Conservation (phyloP, 2,888 invertebrate species). For the Thalpophila matura region DNA sequence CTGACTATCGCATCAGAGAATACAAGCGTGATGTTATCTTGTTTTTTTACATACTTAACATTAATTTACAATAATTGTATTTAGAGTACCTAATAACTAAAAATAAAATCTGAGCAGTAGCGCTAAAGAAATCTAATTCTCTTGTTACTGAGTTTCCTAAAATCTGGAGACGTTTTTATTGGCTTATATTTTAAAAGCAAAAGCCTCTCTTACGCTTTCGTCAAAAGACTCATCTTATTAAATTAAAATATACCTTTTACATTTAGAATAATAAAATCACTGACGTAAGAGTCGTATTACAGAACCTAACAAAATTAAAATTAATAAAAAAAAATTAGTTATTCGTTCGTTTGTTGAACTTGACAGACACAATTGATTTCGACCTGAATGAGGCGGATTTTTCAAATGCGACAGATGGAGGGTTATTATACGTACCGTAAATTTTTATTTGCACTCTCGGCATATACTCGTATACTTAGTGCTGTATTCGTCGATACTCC, state of each 20-base stretch:
- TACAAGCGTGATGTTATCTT: too few relatives aligned
- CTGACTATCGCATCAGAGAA: too few relatives aligned
- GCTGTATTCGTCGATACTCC: slow-evolving; percentile 63
- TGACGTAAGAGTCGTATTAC: too few relatives aligned
- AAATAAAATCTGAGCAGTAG: background rate
- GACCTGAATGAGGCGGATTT: too few relatives aligned
- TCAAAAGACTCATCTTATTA: slow-evolving; percentile 7
- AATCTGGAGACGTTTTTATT: slow-evolving; percentile 5
- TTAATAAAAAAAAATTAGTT: too few relatives aligned
- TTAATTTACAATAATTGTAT: background rate
- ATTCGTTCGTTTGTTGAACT: too few relatives aligned
- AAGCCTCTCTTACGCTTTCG: background rate
- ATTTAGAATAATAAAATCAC: background rate
- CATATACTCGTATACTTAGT: slow-evolving; percentile 67
- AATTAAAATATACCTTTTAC: background rate
- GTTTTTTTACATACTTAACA: background rate
- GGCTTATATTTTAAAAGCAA: slow-evolving; percentile 7
- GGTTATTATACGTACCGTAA: too few relatives aligned
- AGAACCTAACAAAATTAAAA: too few relatives aligned
- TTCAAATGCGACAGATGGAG: too few relatives aligned
- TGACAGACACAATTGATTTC: too few relatives aligned
- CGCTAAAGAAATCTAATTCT: slow-evolving; percentile 19
- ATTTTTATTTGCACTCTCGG: slow-evolving; percentile 66
- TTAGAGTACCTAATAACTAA: background rate
- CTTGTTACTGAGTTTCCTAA: slow-evolving; percentile 5